phyloP scores from a whole-genome alignment of 2,113 vertebrate genomes.

The Nycticryphes semicollaris region DNA sequence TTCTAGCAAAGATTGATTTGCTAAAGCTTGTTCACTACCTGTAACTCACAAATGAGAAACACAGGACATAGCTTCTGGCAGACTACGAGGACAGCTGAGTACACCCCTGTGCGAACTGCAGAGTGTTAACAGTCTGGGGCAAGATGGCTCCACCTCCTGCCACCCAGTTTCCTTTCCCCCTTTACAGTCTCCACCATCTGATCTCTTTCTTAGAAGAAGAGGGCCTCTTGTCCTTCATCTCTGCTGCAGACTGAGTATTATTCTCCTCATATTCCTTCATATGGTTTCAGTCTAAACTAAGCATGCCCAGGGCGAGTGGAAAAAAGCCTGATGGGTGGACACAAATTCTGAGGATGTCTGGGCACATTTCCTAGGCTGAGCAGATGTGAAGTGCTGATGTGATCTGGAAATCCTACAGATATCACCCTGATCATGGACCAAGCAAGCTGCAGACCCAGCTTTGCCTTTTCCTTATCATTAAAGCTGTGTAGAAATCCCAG shows the following conservation, averaged over 20 bases:
- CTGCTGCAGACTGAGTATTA: neutral
- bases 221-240: neutral
- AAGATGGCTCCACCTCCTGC: neutral
- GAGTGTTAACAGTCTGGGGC: neutral
- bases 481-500: neutral
- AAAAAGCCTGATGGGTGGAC: neutral
- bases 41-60: neutral
- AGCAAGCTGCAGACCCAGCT: neutral
- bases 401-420: neutral
- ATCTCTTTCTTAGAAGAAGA: neutral
- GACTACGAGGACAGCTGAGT: accelerated
- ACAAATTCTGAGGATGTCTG: neutral
- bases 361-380: neutral
- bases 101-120: neutral
- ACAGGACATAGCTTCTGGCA: neutral
- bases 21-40: neutral
- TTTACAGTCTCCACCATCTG: neutral
- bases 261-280: neutral
- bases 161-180: neutral
- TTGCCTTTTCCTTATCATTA: neutral
- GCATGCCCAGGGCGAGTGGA: neutral
- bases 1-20: neutral
- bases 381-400: neutral
- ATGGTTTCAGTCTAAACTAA: neutral
- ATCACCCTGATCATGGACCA: neutral